These are phyloP conservation scores for Eulemur rubriventer DNA, from an alignment of 2,797 vertebrate species.

Conservation along the genomic window DNA sequence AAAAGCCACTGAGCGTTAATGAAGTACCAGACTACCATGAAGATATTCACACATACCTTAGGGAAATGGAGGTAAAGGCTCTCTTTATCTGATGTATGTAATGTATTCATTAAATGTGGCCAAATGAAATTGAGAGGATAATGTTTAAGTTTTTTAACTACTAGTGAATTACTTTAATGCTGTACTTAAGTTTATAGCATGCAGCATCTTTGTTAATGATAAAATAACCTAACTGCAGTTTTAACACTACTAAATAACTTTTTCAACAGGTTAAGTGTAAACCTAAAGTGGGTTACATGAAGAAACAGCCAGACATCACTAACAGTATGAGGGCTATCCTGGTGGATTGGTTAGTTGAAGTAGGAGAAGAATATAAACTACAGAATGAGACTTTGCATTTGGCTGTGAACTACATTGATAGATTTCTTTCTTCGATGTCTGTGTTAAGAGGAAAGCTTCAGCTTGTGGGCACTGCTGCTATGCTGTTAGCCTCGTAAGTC, in stretches of 20 bases:
- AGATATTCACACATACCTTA: constrained; percentile 94
- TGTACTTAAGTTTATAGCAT: background rate
- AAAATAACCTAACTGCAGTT: background rate
- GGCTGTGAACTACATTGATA: constrained; percentile 98
- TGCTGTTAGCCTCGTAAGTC: constrained; percentile 98
- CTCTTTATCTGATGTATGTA: background rate
- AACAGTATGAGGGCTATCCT: constrained; percentile 98
- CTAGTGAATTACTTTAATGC: background rate
- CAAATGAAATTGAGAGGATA: background rate
- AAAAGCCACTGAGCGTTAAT: constrained; percentile 87
- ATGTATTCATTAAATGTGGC: background rate
- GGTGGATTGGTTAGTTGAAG: constrained; percentile 99
- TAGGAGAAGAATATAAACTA: constrained; percentile 98
- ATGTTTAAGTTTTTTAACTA: background rate
- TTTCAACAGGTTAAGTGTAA: constrained; percentile 91
- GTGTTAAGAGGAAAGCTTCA: constrained; percentile 98
- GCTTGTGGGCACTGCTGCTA: constrained; percentile 98
- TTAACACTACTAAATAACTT: constrained; percentile 23
- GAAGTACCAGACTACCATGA: constrained; percentile 92
- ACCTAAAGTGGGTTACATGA: constrained; percentile 97
- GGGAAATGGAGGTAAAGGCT: constrained; percentile 94
- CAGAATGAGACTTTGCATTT: constrained; percentile 97
- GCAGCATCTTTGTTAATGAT: background rate
- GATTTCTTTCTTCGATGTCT: constrained; percentile 99
- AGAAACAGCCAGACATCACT: constrained; percentile 98